A percentile compares a stretch with the other conserved stretches of the same genome.
These are phyloP conservation scores for Platycnemis pennipes DNA, from an alignment of 2,888 invertebrate species.

Conservation along the genomic window DNA sequence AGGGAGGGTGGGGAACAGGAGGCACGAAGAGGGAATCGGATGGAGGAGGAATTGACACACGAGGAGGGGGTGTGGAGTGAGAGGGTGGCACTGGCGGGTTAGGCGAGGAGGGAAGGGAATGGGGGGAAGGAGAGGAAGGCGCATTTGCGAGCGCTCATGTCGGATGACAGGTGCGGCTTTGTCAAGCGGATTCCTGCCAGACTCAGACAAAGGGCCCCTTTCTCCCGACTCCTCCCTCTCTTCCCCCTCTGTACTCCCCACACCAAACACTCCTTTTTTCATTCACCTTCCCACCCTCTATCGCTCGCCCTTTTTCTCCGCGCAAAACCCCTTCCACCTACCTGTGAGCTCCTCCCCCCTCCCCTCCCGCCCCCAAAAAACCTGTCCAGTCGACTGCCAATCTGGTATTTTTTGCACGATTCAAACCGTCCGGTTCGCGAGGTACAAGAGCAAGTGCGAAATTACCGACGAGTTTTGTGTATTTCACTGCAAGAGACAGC, in stretches of 20 bases:
- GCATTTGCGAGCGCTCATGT: constrained; percentile 53
- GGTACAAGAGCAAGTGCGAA: constrained; percentile 22
- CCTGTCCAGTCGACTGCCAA: neutral
- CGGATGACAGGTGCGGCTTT: constrained; percentile 66
- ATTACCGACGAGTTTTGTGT: constrained; percentile 31
- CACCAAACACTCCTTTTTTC: neutral
- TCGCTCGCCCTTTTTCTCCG: too few species aligned
- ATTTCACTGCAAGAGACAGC: neutral
- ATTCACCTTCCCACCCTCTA: neutral
- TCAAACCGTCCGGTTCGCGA: constrained; percentile 6
- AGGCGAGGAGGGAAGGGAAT: neutral
- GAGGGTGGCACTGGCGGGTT: neutral
- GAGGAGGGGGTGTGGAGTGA: neutral
- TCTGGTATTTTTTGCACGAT: neutral
- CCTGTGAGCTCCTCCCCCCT: neutral
- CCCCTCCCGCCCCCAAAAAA: neutral
- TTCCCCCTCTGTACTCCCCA: neutral
- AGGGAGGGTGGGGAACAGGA: neutral
- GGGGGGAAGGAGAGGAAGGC: neutral
- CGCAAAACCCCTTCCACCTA: neutral
- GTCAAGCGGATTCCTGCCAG: constrained; percentile 60
- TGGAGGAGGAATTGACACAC: neutral
- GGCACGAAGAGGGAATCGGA: neutral
- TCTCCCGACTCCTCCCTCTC: neutral
- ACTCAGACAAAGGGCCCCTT: constrained; percentile 39